Evolutionary conservation across 2,113 vertebrate genomes (phyloP), one percentile per base, ranked within the genome.

Genomic region (Orthochromis indermauri): DNA sequence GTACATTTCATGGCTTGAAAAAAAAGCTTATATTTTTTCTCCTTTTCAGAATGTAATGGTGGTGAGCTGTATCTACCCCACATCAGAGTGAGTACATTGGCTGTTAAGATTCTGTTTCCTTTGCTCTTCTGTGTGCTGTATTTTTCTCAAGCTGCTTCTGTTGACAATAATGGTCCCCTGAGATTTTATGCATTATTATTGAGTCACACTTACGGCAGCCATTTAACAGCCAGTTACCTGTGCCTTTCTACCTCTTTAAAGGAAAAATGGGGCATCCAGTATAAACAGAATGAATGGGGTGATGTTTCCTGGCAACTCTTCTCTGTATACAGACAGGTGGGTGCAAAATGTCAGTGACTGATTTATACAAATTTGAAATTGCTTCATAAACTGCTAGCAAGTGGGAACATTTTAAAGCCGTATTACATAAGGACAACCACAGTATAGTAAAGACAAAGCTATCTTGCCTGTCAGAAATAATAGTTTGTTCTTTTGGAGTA

Each of bases 261-360:
- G 98, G 96, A 99, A 99, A 97, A 98, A 97, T 91, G 98, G 96
- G 91, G 97, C 97, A 49, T 97, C 92, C 93, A 97, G 97, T 96
- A 96, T 98, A 94, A 99, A 97, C 96, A 96, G 97, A 93, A 97
- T 99, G 98, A 99, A 99, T 94, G 98, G 98, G 91, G 98, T 98
- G 92, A 98, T 98, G 98, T 98, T 98, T 95, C 97, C 98, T 91
- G 98, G 97, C 86, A 98, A 97, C 92, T 97, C 98, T 35, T 96
- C 97, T 88, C 95, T 95, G 86, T 98, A 97, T 94, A 95, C 97
- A 90, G 98, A 99, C 85, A 98, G 98, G 98, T 99, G 88, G 94
- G 96, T 59, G 51, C 80, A 80, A 86, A 53, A 82, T 51, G 19
- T 88, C 24, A 86, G 26, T 82, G 14, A 80, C 63, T 66, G 68